A percentile compares a stretch with the other conserved stretches of the same genome.
phyloP scores from a whole-genome alignment of 2,113 vertebrate species.

The Corythoichthys intestinalis region DNA sequence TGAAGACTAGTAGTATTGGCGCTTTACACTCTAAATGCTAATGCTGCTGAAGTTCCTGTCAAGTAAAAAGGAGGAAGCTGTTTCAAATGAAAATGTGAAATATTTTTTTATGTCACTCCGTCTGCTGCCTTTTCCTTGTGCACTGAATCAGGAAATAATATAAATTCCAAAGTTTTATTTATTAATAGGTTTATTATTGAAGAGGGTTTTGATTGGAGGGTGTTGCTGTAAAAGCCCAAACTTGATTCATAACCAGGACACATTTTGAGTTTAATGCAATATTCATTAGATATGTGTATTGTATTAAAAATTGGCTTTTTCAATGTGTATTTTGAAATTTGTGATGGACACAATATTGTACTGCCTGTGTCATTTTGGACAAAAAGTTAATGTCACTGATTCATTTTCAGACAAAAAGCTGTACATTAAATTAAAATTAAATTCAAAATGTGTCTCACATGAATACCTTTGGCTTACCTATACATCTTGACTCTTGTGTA shows the following conservation, averaged over 20 bases:
- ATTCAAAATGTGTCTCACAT: background rate
- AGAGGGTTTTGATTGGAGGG: conserved; percentile 24
- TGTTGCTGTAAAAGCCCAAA: conserved; percentile 4
- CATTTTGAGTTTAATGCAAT: background rate
- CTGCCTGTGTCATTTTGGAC: no score
- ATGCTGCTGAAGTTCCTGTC: conserved; percentile 46
- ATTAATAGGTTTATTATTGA: conserved; percentile 49
- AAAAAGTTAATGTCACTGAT: background rate
- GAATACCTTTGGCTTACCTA: background rate
- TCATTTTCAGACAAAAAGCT: background rate
- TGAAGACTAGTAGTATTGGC: background rate
- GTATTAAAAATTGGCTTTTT: no score
- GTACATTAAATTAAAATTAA: background rate
- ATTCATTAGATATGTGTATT: no score
- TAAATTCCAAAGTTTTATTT: conserved; percentile 64
- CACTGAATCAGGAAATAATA: conserved; percentile 49
- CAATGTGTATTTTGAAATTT: no score
- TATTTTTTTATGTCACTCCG: conserved; percentile 43
- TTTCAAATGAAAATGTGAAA: conserved; percentile 18
- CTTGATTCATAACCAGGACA: background rate
- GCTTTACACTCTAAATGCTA: conserved; percentile 34
- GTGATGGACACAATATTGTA: no score
- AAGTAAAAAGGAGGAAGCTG: conserved; percentile 46
- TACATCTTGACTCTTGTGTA: background rate
- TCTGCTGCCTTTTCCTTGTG: conserved; percentile 32